These are phyloP conservation scores for Zygaena filipendulae DNA, from an alignment of 2,888 invertebrate genomes.

Conservation along the genomic window DNA sequence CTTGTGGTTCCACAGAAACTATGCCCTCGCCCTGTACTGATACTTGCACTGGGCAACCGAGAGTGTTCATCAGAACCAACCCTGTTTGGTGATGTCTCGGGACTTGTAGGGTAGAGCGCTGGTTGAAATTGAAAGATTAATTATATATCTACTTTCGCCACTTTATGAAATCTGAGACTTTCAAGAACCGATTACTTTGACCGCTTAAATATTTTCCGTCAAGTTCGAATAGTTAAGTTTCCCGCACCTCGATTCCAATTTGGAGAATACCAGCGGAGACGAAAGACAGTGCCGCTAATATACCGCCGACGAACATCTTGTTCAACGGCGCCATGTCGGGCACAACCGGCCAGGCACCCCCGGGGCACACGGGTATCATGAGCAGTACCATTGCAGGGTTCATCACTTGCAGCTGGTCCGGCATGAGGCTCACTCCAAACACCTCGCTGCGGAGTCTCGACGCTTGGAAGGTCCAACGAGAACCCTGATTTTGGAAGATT, in stretches of 20 bases:
- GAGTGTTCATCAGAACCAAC: slow-evolving; percentile 71
- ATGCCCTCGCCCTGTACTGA: slow-evolving; percentile 35
- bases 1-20: slow-evolving; percentile 37
- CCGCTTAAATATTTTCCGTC: too few species aligned
- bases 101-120: slow-evolving; percentile 54
- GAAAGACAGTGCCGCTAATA: slow-evolving; percentile 74
- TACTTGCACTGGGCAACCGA: slow-evolving; percentile 66
- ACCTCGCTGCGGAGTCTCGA: slow-evolving; percentile 73
- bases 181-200: too few species aligned
- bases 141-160: background rate
- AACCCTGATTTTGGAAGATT: too few species aligned
- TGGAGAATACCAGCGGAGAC: slow-evolving; percentile 73
- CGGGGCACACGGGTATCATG: slow-evolving; percentile 74
- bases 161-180: too few species aligned
- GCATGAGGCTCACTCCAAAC: slow-evolving; percentile 64
- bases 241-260: slow-evolving; percentile 65
- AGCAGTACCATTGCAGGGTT: slow-evolving; percentile 79
- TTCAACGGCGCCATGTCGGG: slow-evolving; percentile 70
- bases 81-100: slow-evolving; percentile 54
- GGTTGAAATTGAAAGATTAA: slow-evolving; percentile 1
- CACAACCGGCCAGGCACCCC: slow-evolving; percentile 47
- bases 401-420: slow-evolving; percentile 85
- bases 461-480: slow-evolving; percentile 83
- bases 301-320: slow-evolving; percentile 80
- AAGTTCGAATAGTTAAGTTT: too few species aligned